Conservation (phyloP, 2,113 vertebrate species). For the Calidris pugnax region DNA sequence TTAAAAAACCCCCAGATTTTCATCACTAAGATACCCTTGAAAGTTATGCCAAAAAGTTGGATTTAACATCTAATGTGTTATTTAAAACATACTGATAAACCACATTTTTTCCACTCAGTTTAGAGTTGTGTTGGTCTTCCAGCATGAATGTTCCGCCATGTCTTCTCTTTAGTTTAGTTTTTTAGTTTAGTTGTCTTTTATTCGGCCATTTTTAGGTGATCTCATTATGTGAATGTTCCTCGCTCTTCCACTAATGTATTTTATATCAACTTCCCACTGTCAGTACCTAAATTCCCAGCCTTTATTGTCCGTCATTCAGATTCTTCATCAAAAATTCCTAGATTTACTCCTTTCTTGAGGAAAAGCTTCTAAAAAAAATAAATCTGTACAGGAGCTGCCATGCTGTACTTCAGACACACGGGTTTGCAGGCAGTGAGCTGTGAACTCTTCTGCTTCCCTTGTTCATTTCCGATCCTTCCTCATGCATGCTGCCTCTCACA, state of each 20-base stretch:
- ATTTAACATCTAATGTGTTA: background rate
- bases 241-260: background rate
- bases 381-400: background rate
- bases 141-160: background rate
- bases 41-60: background rate
- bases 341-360: background rate
- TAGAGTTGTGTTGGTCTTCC: background rate
- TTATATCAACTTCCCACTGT: background rate
- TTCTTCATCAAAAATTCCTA: background rate
- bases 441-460: background rate
- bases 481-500: background rate
- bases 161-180: background rate
- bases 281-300: background rate
- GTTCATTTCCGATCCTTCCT: background rate
- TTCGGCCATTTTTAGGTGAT: background rate
- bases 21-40: background rate
- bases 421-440: background rate
- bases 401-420: background rate
- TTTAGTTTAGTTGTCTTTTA: background rate
- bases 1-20: background rate
- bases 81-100: background rate
- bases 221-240: background rate
- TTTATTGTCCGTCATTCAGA: background rate
- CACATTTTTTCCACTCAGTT: background rate
- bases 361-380: background rate